phyloP scores from a whole-genome alignment of 2,888 invertebrate species.

The Dastarcus helophoroides region DNA sequence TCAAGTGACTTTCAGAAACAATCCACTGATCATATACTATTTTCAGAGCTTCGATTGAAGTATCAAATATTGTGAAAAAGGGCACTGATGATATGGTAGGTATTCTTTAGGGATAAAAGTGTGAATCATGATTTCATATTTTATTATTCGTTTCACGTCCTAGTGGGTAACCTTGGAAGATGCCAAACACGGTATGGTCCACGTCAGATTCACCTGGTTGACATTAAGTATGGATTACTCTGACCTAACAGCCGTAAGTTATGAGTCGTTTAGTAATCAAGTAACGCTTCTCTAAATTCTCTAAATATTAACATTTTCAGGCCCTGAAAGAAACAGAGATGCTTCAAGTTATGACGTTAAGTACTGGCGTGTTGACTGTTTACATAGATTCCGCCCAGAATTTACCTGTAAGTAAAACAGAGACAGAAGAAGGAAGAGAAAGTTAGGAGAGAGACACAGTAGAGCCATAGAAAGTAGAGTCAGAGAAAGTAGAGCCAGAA shows the following conservation, averaged over 20 bases:
- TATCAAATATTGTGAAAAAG: constrained; percentile 55
- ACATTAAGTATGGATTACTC: constrained; percentile 55
- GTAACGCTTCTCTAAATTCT: too few relatives aligned
- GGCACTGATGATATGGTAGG: constrained; percentile 63
- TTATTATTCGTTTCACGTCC: too few relatives aligned
- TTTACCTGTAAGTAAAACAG: constrained; percentile 67
- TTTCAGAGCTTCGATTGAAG: constrained; percentile 59
- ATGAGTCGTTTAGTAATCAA: background rate
- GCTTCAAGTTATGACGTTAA: constrained; percentile 42
- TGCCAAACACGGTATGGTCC: constrained; percentile 85
- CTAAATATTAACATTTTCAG: constrained; percentile 30
- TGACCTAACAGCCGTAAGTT: constrained; percentile 61
- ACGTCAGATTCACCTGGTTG: constrained; percentile 81
- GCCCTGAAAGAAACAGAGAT: constrained; percentile 60
- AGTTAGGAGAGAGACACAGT: too few relatives aligned
- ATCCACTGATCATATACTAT: background rate
- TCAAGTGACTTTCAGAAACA: too few relatives aligned
- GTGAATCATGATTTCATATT: too few relatives aligned
- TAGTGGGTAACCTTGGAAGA: constrained; percentile 67
- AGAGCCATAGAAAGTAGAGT: too few relatives aligned
- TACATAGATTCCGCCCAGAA: constrained; percentile 83
- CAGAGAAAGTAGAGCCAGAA: too few relatives aligned
- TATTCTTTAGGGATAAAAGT: constrained; percentile 12
- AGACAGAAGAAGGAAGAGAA: too few relatives aligned
- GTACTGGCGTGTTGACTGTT: constrained; percentile 65